Percentiles rank a stretch among this genome's conserved stretches.
phyloP scores from a whole-genome alignment of 1,140 invertebrate genomes.

The Hormaphis cornu region DNA sequence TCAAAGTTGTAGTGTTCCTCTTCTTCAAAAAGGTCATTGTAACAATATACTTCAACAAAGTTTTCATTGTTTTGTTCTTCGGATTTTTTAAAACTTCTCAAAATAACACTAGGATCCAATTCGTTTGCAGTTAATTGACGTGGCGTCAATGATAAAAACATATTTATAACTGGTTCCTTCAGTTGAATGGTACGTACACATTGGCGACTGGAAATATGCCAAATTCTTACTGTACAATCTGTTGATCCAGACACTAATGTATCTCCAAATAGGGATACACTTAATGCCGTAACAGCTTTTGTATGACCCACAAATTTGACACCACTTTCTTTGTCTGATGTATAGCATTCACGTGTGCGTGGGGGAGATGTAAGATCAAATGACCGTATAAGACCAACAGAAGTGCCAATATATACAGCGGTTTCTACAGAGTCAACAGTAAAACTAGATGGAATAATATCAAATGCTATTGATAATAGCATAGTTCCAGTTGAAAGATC shows the following conservation, averaged over 20 bases:
- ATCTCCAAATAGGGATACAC: constrained; percentile 57
- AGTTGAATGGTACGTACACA: constrained; percentile 58
- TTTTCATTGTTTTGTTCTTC: constrained; percentile 14
- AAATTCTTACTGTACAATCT: constrained; percentile 63
- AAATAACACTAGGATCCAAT: constrained; percentile 27
- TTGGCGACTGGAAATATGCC: constrained; percentile 67
- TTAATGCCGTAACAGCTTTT: constrained; percentile 57
- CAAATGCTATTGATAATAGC: constrained; percentile 64
- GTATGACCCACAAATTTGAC: constrained; percentile 53
- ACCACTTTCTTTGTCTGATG: constrained; percentile 41
- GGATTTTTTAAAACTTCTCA: constrained; percentile 31
- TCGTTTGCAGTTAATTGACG: constrained; percentile 19
- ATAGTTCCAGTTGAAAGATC: constrained; percentile 56
- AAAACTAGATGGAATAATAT: constrained; percentile 57
- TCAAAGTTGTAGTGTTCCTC: neutral
- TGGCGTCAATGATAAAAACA: constrained; percentile 47
- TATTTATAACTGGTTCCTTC: constrained; percentile 63
- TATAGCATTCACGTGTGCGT: constrained; percentile 55
- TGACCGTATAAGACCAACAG: constrained; percentile 57
- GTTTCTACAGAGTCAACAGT: constrained; percentile 60
- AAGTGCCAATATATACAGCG: constrained; percentile 61
- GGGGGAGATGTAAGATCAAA: constrained; percentile 57
- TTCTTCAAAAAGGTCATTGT: constrained; percentile 21
- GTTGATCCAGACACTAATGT: constrained; percentile 62
- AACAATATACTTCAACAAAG: constrained; percentile 12